A percentile compares a stretch with the other conserved stretches of the same genome.
These are phyloP conservation scores for Palloptera scutellata DNA, from an alignment of 2,888 invertebrate genomes.

Conservation along the genomic window DNA sequence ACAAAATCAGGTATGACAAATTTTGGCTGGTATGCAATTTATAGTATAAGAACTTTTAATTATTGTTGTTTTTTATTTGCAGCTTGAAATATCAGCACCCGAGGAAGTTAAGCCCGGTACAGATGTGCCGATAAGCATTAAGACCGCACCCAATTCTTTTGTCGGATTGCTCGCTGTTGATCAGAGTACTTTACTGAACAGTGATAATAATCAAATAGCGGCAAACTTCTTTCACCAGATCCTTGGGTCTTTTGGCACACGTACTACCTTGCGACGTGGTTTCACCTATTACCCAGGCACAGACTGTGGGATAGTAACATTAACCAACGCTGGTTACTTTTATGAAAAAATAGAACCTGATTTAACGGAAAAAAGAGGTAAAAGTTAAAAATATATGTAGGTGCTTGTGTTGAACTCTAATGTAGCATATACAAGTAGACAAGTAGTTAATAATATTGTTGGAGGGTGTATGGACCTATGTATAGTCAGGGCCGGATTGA, in stretches of 20 bases:
- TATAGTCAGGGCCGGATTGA: too few relatives aligned
- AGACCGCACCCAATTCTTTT: conserved; percentile 84
- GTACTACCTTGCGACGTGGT: conserved; percentile 59
- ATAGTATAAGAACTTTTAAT: background rate
- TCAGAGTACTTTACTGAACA: conserved; percentile 78
- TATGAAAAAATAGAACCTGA: conserved; percentile 52
- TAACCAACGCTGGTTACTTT: conserved; percentile 60
- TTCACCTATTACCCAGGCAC: conserved; percentile 57
- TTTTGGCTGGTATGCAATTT: background rate
- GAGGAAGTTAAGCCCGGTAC: conserved; percentile 79
- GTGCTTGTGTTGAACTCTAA: background rate
- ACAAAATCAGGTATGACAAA: conserved; percentile 42
- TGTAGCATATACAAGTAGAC: background rate
- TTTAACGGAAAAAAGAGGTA: background rate
- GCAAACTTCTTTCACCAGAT: conserved; percentile 70
- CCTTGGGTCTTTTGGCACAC: conserved; percentile 70
- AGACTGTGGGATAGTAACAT: conserved; percentile 54
- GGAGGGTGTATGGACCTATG: conserved; percentile 5
- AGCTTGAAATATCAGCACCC: conserved; percentile 74
- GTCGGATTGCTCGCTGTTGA: conserved; percentile 90
- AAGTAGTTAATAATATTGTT: conserved; percentile 6
- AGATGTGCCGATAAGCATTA: conserved; percentile 78
- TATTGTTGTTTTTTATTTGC: background rate
- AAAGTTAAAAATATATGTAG: background rate
- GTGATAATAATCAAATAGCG: conserved; percentile 69